phyloP scores from a whole-genome alignment of 2,113 vertebrate species.

The Ceratotherium simum region DNA sequence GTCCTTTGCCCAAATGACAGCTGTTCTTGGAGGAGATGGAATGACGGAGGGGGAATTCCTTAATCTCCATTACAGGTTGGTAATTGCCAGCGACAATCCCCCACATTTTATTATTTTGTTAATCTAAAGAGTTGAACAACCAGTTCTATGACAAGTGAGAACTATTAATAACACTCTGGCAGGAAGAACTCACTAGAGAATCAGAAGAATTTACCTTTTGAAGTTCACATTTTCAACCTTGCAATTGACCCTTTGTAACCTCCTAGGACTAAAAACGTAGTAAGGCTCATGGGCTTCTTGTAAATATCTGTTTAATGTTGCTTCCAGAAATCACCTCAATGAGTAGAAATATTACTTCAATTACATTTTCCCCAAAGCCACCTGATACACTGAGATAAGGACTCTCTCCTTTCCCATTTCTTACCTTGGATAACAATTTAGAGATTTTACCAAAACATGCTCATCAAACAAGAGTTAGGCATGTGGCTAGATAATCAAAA shows the following conservation, averaged over 20 bases:
- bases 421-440: neutral
- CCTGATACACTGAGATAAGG: neutral
- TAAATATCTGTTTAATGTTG: neutral
- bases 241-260: neutral
- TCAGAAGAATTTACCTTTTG: neutral
- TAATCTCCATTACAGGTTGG: neutral
- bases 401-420: neutral
- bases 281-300: neutral
- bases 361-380: neutral
- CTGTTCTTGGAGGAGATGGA: neutral
- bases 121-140: neutral
- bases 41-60: rapidly evolving
- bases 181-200: neutral
- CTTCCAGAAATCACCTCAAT: neutral
- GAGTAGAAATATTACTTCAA: neutral
- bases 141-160: neutral
- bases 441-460: neutral
- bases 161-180: neutral
- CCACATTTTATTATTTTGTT: neutral
- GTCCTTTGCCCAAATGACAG: neutral
- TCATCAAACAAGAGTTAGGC: neutral
- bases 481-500: neutral
- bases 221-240: neutral
- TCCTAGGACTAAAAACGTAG: neutral
- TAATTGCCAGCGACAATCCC: neutral